Conservation (phyloP, 2,797 vertebrate species). For the Thamnophis elegans region DNA sequence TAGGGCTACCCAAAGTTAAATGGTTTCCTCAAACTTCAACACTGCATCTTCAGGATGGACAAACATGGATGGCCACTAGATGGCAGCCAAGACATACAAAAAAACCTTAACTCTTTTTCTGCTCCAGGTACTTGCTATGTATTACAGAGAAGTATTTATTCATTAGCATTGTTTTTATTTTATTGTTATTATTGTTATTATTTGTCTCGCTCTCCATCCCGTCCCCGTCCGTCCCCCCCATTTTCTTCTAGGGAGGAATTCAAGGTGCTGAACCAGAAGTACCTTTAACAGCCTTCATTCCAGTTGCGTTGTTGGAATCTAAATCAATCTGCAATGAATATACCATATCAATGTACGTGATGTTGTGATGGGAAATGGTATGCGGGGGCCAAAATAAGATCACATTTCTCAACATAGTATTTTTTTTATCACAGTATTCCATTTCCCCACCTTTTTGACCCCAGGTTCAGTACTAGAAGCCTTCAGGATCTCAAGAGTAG, state of each 20-base stretch:
- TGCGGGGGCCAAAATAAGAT: neutral
- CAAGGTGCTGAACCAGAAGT: conserved; percentile 61
- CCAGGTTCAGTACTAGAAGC: too few species aligned
- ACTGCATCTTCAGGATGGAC: too few species aligned
- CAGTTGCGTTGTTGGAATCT: conserved; percentile 80
- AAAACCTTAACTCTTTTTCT: neutral
- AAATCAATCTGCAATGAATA: conserved; percentile 61
- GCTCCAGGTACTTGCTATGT: too few species aligned
- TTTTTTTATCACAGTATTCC: neutral
- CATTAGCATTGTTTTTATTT: neutral
- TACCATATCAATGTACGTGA: conserved; percentile 77
- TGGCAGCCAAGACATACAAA: neutral
- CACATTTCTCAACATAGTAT: too few species aligned
- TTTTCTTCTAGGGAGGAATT: conserved; percentile 58
- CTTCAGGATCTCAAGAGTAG: too few species aligned
- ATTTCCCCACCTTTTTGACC: too few species aligned
- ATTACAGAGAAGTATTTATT: neutral
- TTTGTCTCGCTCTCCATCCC: neutral
- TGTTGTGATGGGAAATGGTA: neutral
- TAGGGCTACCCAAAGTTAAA: too few species aligned
- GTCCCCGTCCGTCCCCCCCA: rapidly evolving
- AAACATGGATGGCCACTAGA: too few species aligned
- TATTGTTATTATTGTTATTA: too few species aligned
- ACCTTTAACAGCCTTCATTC: conserved; percentile 84
- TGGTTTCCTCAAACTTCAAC: too few species aligned